Conservation (phyloP, 2,888 invertebrate genomes). For the Tineola bisselliella region DNA sequence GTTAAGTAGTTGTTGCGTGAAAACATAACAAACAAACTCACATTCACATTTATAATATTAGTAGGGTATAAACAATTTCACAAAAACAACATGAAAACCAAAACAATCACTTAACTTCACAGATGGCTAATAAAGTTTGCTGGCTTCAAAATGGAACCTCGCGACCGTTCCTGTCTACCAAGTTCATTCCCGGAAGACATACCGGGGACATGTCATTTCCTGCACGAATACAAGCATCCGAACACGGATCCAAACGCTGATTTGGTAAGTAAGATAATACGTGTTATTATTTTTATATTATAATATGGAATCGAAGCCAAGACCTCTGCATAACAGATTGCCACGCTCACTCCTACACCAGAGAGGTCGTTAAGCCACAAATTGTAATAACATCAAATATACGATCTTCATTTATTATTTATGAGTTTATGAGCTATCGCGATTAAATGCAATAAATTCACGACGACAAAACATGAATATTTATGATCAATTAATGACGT, state of each 20-base stretch:
- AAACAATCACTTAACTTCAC: slow-evolving; percentile 21
- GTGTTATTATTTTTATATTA: too few relatives aligned
- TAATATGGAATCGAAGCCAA: too few relatives aligned
- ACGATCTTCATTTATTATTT: not conserved
- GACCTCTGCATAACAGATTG: too few relatives aligned
- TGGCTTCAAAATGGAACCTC: slow-evolving; percentile 80
- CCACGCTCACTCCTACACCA: too few relatives aligned
- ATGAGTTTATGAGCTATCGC: not conserved
- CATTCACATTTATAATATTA: too few relatives aligned
- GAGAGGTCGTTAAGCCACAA: too few relatives aligned
- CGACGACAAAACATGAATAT: not conserved
- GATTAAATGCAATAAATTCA: not conserved
- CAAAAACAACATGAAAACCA: not conserved
- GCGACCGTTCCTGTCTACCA: slow-evolving; percentile 81
- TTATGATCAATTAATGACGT: not conserved
- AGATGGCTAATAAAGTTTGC: slow-evolving; percentile 81
- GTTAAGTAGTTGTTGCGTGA: too few relatives aligned
- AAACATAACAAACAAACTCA: too few relatives aligned
- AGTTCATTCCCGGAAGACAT: slow-evolving; percentile 83
- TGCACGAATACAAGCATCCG: slow-evolving; percentile 81
- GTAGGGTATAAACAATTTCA: too few relatives aligned
- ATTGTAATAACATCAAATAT: not conserved
- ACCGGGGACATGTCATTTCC: slow-evolving; percentile 86
- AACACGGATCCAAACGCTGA: slow-evolving; percentile 68
- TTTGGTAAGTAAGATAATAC: slow-evolving; percentile 38